Evolutionary conservation across 2,888 invertebrate genomes (phyloP).

Genomic region (Mylabris sibirica): DNA sequence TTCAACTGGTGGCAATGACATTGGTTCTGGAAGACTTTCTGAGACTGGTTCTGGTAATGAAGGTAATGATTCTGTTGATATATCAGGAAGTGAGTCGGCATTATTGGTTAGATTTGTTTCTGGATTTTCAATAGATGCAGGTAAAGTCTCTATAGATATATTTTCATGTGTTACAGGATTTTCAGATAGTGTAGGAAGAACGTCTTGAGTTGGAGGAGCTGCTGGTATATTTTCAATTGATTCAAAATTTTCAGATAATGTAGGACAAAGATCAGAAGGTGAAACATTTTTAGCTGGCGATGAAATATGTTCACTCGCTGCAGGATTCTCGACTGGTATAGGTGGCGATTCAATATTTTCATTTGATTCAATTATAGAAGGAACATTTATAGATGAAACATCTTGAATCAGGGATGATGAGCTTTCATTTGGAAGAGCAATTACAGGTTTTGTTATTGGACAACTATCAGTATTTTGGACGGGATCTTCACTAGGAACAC

Average conservation of each 20-base stretch:
- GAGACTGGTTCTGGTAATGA: conserved; percentile 57
- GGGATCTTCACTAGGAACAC: conserved; percentile 26
- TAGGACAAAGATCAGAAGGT: no score
- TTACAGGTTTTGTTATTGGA: conserved; percentile 19
- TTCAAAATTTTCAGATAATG: background rate
- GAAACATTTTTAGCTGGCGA: no score
- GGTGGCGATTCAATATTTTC: background rate
- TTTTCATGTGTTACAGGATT: conserved; percentile 1
- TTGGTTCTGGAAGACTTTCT: conserved; percentile 58
- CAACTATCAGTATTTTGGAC: conserved; percentile 8
- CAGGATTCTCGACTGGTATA: background rate
- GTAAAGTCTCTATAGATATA: background rate
- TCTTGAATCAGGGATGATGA: background rate
- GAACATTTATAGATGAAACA: background rate
- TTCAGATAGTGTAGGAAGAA: background rate
- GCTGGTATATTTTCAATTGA: background rate
- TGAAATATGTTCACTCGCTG: background rate
- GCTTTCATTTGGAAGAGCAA: conserved; percentile 22
- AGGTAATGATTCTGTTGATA: conserved; percentile 59
- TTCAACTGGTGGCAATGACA: conserved; percentile 61
- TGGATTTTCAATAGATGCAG: conserved; percentile 17
- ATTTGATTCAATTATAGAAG: background rate
- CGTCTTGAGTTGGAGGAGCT: background rate
- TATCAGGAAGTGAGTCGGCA: conserved; percentile 59
- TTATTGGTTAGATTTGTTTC: conserved; percentile 41